Base-by-base conservation (phyloP, 2,888 invertebrate species). In the Amiota minor region DNA sequence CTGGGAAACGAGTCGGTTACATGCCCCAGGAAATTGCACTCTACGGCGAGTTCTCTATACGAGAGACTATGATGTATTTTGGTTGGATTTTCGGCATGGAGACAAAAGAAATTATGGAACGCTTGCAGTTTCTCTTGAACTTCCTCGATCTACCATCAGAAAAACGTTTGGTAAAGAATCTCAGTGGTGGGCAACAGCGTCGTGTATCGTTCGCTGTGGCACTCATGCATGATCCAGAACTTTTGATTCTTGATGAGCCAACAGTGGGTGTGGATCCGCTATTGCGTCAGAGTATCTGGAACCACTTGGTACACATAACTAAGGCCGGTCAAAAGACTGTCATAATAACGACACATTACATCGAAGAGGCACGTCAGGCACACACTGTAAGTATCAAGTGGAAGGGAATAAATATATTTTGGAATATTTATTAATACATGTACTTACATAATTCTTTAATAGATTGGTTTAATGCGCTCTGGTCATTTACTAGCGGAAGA, bases 11-110 rank as follows among this genome's bases (percentile, higher is more conserved):
- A 45, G 97, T 98, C n/a, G 98, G 98, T 70, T 98, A 98, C 91
- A 98, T 98, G 98, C 98, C 98, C 0, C 95, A 97, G 86, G 97
- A 97, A 90, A 96, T 96, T 74, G 97, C 97, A 0, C 91, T 97
- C 0, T 97, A 96, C 88, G 96, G 95, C 1, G 97, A 97, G 91
- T 97, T 98, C 91, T 95, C 97, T 50, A 97, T 98, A 85, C 94
- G 94, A 79, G 98, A 98, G 89, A 98, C 98, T 0, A 95, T 98
- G 95, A 94, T 95, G 93, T 98, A 97, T 90, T 98, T 98, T 90
- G 98, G 98, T 59, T 96, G 97, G 94, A 96, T 98, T 86, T 97
- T 97, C 90, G 96, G 97, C 80, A 97, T 98, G 97, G 92, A 93
- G 87, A 94, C 95, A 49, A 89, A 92, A 45, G 95, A 96, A 90